phyloP scores from a whole-genome alignment of 2,113 vertebrate species.

The Canis aureus region DNA sequence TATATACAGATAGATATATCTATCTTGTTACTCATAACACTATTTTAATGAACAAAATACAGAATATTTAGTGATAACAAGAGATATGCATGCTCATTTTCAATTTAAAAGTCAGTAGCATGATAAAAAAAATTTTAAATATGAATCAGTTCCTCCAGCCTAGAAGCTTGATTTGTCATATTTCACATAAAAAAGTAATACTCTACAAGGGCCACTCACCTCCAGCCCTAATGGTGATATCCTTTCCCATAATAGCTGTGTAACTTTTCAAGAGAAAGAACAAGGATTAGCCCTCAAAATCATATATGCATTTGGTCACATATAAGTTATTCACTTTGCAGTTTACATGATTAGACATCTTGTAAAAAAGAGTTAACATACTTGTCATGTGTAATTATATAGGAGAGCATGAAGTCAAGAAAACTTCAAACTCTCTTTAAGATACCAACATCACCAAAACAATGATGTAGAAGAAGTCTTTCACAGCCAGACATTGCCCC shows the following conservation, averaged over 20 bases:
- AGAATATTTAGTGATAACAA: background rate
- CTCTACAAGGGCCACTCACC: fast-evolving
- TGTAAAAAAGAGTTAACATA: slow-evolving; percentile 74
- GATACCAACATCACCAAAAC: slow-evolving; percentile 70
- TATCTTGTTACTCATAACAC: background rate
- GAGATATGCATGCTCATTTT: background rate
- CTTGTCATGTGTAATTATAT: slow-evolving; percentile 84
- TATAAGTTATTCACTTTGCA: slow-evolving; percentile 68
- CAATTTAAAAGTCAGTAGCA: background rate
- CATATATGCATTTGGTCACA: slow-evolving; percentile 54
- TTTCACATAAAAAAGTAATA: background rate
- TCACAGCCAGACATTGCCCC: slow-evolving; percentile 81
- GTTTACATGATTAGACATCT: slow-evolving; percentile 78
- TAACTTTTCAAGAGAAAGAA: background rate
- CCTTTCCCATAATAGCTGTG: slow-evolving; percentile 58
- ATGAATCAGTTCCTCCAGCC: background rate
- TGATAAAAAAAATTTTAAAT: background rate
- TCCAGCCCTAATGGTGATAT: background rate
- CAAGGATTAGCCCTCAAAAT: slow-evolving; percentile 50
- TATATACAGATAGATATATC: too few species aligned
- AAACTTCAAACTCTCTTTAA: slow-evolving; percentile 83
- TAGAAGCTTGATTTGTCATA: background rate
- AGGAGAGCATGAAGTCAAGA: slow-evolving; percentile 72
- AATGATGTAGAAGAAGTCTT: slow-evolving; percentile 85
- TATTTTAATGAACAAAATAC: background rate